These are phyloP conservation scores for Dinoponera quadriceps DNA, from an alignment of 1,140 invertebrate genomes.

Conservation along the genomic window DNA sequence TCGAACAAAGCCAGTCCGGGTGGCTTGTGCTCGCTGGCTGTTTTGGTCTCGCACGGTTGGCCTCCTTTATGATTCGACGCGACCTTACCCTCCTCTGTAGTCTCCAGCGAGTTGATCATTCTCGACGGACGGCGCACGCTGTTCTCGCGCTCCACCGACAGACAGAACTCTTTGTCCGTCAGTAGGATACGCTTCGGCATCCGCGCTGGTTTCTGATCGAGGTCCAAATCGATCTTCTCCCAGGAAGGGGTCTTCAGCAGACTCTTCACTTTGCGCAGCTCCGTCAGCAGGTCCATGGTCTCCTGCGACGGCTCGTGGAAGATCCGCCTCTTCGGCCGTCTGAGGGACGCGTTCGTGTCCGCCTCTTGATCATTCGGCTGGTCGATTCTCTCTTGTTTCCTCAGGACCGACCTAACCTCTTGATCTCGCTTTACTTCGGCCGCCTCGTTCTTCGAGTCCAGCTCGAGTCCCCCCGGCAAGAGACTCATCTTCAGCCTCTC, in stretches of 20 bases:
- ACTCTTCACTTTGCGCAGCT: constrained; percentile 82
- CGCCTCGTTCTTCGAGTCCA: background rate
- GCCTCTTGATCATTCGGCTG: constrained; percentile 77
- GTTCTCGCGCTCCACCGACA: constrained; percentile 83
- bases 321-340: constrained; percentile 74
- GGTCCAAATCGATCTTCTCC: constrained; percentile 74
- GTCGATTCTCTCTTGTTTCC: constrained; percentile 81
- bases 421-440: constrained; percentile 27
- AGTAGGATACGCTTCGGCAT: constrained; percentile 82
- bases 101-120: constrained; percentile 52
- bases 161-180: constrained; percentile 83
- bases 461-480: background rate
- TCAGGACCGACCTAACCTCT: constrained; percentile 77
- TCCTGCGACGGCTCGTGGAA: constrained; percentile 83
- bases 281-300: constrained; percentile 82
- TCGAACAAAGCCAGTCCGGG: constrained; percentile 79
- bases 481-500: constrained; percentile 32
- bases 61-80: background rate
- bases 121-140: constrained; percentile 74
- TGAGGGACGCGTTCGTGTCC: constrained; percentile 73
- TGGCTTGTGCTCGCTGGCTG: constrained; percentile 7
- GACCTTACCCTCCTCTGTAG: constrained; percentile 43
- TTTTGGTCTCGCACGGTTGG: background rate
- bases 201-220: constrained; percentile 69
- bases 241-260: constrained; percentile 80